These are phyloP conservation scores for Margarornis squamiger DNA, from an alignment of 2,797 vertebrate species.

Conservation along the genomic window DNA sequence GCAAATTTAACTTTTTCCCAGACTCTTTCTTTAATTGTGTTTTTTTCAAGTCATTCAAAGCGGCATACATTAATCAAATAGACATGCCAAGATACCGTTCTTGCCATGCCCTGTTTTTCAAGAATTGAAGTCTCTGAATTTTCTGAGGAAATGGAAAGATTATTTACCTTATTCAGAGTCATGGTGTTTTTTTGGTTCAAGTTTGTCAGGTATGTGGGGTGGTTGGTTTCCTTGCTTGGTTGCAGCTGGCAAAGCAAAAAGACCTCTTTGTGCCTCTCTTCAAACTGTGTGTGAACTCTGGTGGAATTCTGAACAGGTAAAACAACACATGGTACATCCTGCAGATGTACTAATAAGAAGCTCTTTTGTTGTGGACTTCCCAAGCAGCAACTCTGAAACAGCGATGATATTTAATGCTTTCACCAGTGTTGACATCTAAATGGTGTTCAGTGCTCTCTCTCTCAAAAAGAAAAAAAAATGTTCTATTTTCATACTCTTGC, in stretches of 20 bases:
- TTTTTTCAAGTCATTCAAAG: neutral
- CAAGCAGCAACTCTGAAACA: neutral
- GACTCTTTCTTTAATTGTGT: neutral
- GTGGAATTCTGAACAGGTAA: slow-evolving; percentile 36
- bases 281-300: neutral
- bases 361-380: neutral
- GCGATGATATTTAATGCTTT: neutral
- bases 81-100: neutral
- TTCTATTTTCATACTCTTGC: slow-evolving; percentile 15
- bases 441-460: too few species aligned
- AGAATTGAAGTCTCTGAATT: neutral
- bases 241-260: slow-evolving; percentile 37
- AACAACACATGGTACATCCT: slow-evolving; percentile 12
- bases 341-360: slow-evolving; percentile 49
- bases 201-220: neutral
- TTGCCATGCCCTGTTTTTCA: neutral
- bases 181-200: neutral
- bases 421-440: neutral
- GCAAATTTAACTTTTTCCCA: neutral
- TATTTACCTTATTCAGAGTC: neutral
- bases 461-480: neutral
- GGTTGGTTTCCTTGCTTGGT: neutral
- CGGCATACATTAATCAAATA: neutral
- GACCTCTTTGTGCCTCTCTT: slow-evolving; percentile 14
- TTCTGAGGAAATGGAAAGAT: slow-evolving; percentile 7